These are phyloP conservation scores for Agrochola circellaris DNA, from an alignment of 2,888 invertebrate species.

Conservation along the genomic window DNA sequence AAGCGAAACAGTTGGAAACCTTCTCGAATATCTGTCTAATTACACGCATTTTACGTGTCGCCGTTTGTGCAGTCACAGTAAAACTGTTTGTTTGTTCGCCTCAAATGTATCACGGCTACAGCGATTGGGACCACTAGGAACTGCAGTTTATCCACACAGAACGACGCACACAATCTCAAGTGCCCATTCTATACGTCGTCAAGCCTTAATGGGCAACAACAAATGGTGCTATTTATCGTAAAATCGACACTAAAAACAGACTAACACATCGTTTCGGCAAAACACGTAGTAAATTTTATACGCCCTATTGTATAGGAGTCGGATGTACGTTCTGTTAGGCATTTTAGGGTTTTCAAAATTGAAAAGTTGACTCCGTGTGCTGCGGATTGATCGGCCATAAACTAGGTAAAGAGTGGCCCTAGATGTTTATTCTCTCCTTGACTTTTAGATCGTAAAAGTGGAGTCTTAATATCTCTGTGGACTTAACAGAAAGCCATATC, in stretches of 20 bases:
- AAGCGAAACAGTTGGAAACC: constrained; percentile 30
- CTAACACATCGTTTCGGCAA: constrained; percentile 83
- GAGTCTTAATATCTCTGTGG: constrained; percentile 54
- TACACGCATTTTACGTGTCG: constrained; percentile 49
- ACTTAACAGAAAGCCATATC: constrained; percentile 45
- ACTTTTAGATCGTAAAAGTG: constrained; percentile 67
- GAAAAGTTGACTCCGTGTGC: constrained; percentile 55
- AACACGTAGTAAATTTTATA: constrained; percentile 81
- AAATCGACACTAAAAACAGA: constrained; percentile 87
- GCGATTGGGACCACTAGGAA: constrained; percentile 70
- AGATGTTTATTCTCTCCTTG: constrained; percentile 67
- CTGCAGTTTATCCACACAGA: constrained; percentile 79
- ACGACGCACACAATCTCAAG: constrained; percentile 81
- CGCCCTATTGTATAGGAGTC: constrained; percentile 66
- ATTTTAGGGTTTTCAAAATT: constrained; percentile 61
- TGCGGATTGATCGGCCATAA: constrained; percentile 65
- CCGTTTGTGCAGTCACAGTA: constrained; percentile 43
- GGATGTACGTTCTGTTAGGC: constrained; percentile 51
- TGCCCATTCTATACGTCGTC: constrained; percentile 83
- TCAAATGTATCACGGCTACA: constrained; percentile 71
- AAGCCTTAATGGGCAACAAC: constrained; percentile 82
- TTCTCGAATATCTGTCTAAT: constrained; percentile 59
- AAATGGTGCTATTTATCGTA: constrained; percentile 88
- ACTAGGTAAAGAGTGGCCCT: constrained; percentile 53
- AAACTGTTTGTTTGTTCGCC: constrained; percentile 68